Base-by-base conservation (phyloP, 2,888 invertebrate genomes). In the Atrina japonica region DNA sequence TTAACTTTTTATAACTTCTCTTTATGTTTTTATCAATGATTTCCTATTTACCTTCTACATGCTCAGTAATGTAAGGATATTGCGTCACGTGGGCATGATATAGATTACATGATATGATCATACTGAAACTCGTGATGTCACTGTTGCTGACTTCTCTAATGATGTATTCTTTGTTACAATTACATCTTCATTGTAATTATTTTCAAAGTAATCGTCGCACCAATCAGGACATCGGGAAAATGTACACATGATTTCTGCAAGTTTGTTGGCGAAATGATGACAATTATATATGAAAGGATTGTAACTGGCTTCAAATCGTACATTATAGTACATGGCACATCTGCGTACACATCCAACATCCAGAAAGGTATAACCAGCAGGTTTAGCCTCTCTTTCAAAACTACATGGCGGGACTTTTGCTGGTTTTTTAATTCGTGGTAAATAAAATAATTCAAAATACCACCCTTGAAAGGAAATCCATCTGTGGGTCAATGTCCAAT, bases 401-500 rank as follows among this genome's bases (percentile, higher is more conserved):
- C 21, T 27, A 45, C 60, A 60, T 9, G 27, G 30, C 29, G 43
- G 43, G 18, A 25, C 25, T 45, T 60, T 60, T n/a, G 60, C 60
- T 16, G 60, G 60, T 25, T 47, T 16, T 7, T 30, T n/a, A 2
- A 30, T 60, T n/a, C 29, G 45, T 5, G 60, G 60, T 40, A 16
- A 45, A 47, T 60, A 60, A 47, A 60, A 60, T n/a, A 60, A 21
- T 5, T 60, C 60, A 45, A 60, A 60, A 25, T 60, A 60, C 60
- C 60, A 60, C 1, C 60, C 60, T 6, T 60, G 45, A 21, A 45
- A 60, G 29, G 43, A 60, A 3, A 60, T 21, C 60, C 60, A 60
- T 60, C 60, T 43, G 5, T 60, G 60, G 11, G 1, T 45, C 60
- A 60, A 9, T 6, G 60, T 45, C 60, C 60, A 60, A 27, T 27